Percentiles rank a stretch among this genome's conserved stretches.
phyloP scores from a whole-genome alignment of 1,140 invertebrate species.

The Meteorus sp. region DNA sequence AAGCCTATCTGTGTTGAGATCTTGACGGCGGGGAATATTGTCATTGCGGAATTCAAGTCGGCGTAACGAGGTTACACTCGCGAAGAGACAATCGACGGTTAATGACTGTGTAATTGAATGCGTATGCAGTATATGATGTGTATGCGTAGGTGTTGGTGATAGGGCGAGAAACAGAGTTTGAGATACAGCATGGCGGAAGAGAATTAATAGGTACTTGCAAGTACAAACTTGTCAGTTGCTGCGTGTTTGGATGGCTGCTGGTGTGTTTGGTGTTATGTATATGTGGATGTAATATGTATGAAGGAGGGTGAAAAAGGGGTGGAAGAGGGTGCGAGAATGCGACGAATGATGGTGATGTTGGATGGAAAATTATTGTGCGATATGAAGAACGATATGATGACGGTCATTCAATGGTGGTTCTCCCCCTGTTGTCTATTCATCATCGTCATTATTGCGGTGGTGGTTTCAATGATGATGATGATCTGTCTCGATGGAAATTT shows the following conservation, averaged over 20 bases:
- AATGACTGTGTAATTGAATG: conserved; percentile 56
- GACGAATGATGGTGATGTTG: conserved; percentile 1
- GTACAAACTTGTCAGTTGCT: too few species aligned
- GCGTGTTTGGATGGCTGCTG: too few species aligned
- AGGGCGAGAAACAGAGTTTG: not conserved
- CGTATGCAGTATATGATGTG: not conserved
- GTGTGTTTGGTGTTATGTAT: not conserved
- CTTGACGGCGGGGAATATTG: conserved; percentile 50
- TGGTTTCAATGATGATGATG: too few species aligned
- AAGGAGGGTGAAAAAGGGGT: not conserved
- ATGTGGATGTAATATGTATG: not conserved
- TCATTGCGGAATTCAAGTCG: conserved; percentile 51
- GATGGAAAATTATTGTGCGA: conserved; percentile 22
- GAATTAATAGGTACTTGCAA: too few species aligned
- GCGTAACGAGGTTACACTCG: conserved; percentile 53
- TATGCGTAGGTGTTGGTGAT: not conserved
- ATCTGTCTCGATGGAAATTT: too few species aligned
- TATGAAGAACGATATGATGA: conserved; percentile 16
- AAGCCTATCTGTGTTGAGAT: conserved; percentile 59
- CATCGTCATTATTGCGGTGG: conserved; percentile 15
- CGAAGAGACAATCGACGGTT: conserved; percentile 55
- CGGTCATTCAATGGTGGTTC: conserved; percentile 17
- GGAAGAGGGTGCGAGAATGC: conserved; percentile 1
- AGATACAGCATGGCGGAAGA: too few species aligned
- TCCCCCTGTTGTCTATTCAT: conserved; percentile 9